Percentiles rank a stretch among this genome's conserved stretches.
phyloP scores from a whole-genome alignment of 2,888 invertebrate genomes.

The Penaeus monodon region DNA sequence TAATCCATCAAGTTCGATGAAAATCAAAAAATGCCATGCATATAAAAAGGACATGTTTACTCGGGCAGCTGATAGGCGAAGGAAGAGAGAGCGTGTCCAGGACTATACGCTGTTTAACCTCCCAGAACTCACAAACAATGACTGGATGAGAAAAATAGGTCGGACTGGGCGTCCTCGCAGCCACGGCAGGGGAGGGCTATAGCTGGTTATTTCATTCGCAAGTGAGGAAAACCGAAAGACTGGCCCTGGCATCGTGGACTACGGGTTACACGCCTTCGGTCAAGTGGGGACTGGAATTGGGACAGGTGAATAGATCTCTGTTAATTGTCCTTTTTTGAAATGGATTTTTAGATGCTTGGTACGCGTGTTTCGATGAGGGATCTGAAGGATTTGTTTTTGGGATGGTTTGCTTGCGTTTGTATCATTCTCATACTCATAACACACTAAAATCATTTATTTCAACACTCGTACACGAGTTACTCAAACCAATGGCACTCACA shows the following conservation, averaged over 20 bases:
- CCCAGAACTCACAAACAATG: not conserved
- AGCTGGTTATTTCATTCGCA: conserved; percentile 10
- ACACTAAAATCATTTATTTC: not conserved
- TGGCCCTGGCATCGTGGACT: conserved; percentile 52
- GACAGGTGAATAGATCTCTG: conserved; percentile 37
- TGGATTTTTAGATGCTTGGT: too few relatives aligned
- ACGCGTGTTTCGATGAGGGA: too few relatives aligned
- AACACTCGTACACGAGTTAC: not conserved
- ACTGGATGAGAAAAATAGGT: conserved; percentile 16
- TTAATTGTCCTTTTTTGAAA: too few relatives aligned
- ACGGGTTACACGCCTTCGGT: conserved; percentile 49
- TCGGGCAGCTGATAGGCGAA: too few relatives aligned
- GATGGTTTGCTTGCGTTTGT: too few relatives aligned
- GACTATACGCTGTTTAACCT: too few relatives aligned
- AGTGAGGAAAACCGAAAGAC: conserved; percentile 13
- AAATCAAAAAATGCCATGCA: not conserved
- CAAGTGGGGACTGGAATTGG: conserved; percentile 64
- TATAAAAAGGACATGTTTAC: not conserved
- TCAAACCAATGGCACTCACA: too few relatives aligned
- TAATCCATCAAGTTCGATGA: too few relatives aligned
- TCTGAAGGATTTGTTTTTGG: too few relatives aligned
- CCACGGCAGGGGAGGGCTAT: conserved; percentile 39
- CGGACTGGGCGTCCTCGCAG: conserved; percentile 23
- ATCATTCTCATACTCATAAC: too few relatives aligned
- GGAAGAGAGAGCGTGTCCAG: too few relatives aligned